Evolutionary conservation across 2,888 invertebrate genomes (phyloP).

Genomic region (Creontiades dilutus): DNA sequence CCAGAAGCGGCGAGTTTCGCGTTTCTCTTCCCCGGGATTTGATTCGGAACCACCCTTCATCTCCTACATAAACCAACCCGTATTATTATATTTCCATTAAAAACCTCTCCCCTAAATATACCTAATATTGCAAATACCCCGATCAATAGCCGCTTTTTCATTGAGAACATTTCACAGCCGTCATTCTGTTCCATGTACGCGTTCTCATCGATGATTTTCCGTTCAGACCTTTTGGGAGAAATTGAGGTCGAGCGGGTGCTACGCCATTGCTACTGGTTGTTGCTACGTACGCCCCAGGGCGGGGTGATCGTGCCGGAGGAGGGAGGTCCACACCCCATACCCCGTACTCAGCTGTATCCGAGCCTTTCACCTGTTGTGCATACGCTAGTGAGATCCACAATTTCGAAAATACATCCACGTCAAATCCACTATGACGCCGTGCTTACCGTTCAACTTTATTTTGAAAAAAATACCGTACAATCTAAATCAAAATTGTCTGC

Average conservation of each 20-base stretch:
- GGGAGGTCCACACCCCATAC: not conserved
- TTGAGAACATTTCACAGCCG: too few relatives aligned
- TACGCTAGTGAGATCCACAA: not conserved
- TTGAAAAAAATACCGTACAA: too few relatives aligned
- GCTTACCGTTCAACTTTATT: not conserved
- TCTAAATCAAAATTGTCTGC: too few relatives aligned
- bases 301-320: not conserved
- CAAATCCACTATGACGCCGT: not conserved
- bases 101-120: too few relatives aligned
- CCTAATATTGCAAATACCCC: too few relatives aligned
- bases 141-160: too few relatives aligned
- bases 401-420: not conserved
- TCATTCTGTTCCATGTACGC: too few relatives aligned
- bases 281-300: not conserved
- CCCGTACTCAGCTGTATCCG: conserved; percentile 3
- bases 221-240: not conserved
- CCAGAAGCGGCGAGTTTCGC: not conserved
- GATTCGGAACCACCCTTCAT: not conserved
- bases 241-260: not conserved
- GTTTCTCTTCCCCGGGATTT: not conserved
- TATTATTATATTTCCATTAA: too few relatives aligned
- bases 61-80: too few relatives aligned
- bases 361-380: conserved; percentile 25
- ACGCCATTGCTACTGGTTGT: conserved; percentile 42
- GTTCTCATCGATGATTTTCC: not conserved